Conservation (phyloP, 2,888 invertebrate genomes). For the Idaea aversata region DNA sequence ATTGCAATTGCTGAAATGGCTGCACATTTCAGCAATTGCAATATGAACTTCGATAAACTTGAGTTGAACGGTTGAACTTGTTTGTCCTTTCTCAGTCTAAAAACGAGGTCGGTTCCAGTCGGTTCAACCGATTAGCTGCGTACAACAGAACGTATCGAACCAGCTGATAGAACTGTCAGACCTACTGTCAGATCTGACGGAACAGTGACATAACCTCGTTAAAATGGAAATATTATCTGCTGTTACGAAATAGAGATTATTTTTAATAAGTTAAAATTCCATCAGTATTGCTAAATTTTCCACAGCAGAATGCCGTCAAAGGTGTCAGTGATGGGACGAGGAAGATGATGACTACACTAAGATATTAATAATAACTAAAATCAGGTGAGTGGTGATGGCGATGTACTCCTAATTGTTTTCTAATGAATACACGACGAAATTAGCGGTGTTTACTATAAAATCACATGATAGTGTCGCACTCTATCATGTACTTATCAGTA, state of each 20-base stretch:
- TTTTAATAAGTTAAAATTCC: conserved; percentile 40
- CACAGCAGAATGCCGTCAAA: conserved; percentile 35
- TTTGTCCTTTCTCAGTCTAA: no score
- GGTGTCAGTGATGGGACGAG: conserved; percentile 30
- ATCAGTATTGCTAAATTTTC: conserved; percentile 32
- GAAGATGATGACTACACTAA: conserved; percentile 37
- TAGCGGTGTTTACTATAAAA: neutral
- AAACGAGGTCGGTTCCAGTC: no score
- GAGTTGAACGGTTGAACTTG: no score
- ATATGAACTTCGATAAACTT: no score
- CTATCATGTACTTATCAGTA: neutral
- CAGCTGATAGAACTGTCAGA: conserved; percentile 30
- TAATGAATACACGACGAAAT: neutral
- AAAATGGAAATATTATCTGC: conserved; percentile 1
- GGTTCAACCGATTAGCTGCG: neutral
- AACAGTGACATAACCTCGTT: neutral
- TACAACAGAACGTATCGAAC: neutral
- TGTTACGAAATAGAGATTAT: conserved; percentile 57
- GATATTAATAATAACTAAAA: conserved; percentile 14
- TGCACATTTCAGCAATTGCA: no score
- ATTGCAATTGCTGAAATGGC: no score
- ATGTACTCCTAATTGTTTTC: neutral
- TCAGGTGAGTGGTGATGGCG: conserved; percentile 26
- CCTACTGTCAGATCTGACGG: conserved; percentile 11
- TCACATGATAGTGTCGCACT: neutral